Evolutionary conservation across 2,888 invertebrate genomes (phyloP), one percentile per base, ranked within the genome.

Genomic region (Coremacera marginata): DNA sequence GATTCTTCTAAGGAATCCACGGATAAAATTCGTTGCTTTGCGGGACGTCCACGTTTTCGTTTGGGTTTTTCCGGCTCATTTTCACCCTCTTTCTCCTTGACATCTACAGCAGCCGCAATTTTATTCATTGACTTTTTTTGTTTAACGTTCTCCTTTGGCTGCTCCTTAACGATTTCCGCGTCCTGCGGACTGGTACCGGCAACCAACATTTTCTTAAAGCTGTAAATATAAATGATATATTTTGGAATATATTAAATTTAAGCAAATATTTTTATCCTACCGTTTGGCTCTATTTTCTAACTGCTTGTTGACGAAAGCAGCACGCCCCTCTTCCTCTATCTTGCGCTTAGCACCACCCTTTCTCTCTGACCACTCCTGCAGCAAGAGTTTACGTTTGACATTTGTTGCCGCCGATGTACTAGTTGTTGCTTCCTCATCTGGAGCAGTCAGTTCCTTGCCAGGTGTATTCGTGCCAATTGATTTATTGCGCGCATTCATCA

Each of bases 401-500:
- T 89, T 90, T 0, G 84, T 79, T 73, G 83, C 87, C 76, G 90
- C 90, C 1, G 84, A 79, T 73, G 82, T 87, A 86, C 71, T 44
- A 16, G 44, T 75, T 5, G 74, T 60, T 9, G 65, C 78, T 0
- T 72, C 68, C 0, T 77, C 73, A 3, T 80, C 81, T 0, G 80
- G 68, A 0, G 81, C 77, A 3, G 78, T 76, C 0, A 75, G 60
- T 16, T 84, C 85, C 55, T 92, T 92, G 0, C 93, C 93, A 9
- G 92, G 91, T 31, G 92, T 91, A 88, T 94, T 94, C 27, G 88
- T 87, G 2, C 94, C 94, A 79, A 94, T 91, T 68, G 90, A 90
- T 85, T 92, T 93, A 84, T 92, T 91, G 80, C 93, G 90, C 22
- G 92, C 92, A 80, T 92, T 92, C 94, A 94, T 94, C 90, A 94